Evolutionary conservation across 2,113 vertebrate species (phyloP).

Genomic region (Tiliqua scincoides): DNA sequence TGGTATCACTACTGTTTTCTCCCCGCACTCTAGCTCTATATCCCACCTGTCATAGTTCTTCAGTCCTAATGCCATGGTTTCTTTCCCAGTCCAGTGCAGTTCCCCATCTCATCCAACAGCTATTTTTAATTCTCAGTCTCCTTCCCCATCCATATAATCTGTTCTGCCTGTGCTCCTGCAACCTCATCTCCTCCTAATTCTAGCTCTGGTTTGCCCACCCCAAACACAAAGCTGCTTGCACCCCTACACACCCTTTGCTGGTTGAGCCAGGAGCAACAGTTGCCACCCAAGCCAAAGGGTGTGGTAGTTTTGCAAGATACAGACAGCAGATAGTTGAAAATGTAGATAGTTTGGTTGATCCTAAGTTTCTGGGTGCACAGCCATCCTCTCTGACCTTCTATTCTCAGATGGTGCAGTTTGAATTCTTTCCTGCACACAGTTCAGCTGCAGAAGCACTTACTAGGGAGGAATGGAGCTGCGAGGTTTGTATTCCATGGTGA

Average conservation of each 20-base stretch:
- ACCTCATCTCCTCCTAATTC: background rate
- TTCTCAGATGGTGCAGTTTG: background rate
- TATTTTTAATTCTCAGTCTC: background rate
- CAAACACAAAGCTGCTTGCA: background rate
- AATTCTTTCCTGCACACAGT: background rate
- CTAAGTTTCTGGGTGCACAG: background rate
- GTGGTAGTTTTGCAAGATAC: slow-evolving; percentile 1
- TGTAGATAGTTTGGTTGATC: background rate
- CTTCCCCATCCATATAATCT: background rate
- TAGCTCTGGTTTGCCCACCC: background rate
- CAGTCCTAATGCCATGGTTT: background rate
- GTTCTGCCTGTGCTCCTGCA: background rate
- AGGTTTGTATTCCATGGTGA: background rate
- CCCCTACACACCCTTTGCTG: background rate
- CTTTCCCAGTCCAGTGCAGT: background rate
- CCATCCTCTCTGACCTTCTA: background rate
- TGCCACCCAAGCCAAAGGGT: slow-evolving; percentile 1
- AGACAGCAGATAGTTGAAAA: background rate
- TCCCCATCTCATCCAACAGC: background rate
- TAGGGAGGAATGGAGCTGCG: background rate
- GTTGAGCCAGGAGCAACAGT: background rate
- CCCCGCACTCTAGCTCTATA: background rate
- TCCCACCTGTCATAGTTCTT: background rate
- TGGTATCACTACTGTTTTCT: background rate
- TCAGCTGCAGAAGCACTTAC: slow-evolving; percentile 1